These are phyloP conservation scores for Ctenochaetus hawaiiensis DNA, from an alignment of 2,797 vertebrate species.

Conservation along the genomic window DNA sequence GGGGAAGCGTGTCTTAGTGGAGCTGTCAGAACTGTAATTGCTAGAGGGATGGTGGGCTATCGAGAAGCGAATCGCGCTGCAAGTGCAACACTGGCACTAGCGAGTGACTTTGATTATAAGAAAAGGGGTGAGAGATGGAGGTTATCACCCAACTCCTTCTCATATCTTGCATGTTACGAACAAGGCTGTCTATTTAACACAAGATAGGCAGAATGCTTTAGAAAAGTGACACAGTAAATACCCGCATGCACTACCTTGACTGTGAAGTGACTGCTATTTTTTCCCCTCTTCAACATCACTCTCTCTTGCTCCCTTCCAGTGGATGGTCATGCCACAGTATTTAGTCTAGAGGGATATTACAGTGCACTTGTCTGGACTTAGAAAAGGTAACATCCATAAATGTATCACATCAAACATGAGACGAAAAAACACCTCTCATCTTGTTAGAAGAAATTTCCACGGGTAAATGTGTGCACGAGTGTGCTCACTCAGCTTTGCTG, in stretches of 20 bases:
- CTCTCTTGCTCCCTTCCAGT: constrained; percentile 32
- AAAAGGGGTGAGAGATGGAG: constrained; percentile 74
- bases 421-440: constrained; percentile 63
- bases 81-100: constrained; percentile 72
- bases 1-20: constrained; percentile 80
- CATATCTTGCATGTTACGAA: constrained; percentile 74
- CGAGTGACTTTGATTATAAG: constrained; percentile 84
- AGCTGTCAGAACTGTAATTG: constrained; percentile 87
- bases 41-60: constrained; percentile 85
- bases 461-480: constrained; percentile 69
- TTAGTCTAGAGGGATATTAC: constrained; percentile 62
- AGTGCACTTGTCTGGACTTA: constrained; percentile 61
- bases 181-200: constrained; percentile 76
- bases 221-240: constrained; percentile 64
- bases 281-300: background rate
- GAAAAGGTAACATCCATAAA: constrained; percentile 66
- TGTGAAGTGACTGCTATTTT: constrained; percentile 32
- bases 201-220: constrained; percentile 68
- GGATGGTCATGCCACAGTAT: constrained; percentile 44
- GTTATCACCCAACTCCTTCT: constrained; percentile 76
- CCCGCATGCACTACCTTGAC: constrained; percentile 33
- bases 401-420: constrained; percentile 75
- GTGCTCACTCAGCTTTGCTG: constrained; percentile 71
- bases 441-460: constrained; percentile 67
- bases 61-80: constrained; percentile 79